These are phyloP conservation scores for Leptopterna dolabrata DNA, from an alignment of 2,888 invertebrate species.

Conservation along the genomic window DNA sequence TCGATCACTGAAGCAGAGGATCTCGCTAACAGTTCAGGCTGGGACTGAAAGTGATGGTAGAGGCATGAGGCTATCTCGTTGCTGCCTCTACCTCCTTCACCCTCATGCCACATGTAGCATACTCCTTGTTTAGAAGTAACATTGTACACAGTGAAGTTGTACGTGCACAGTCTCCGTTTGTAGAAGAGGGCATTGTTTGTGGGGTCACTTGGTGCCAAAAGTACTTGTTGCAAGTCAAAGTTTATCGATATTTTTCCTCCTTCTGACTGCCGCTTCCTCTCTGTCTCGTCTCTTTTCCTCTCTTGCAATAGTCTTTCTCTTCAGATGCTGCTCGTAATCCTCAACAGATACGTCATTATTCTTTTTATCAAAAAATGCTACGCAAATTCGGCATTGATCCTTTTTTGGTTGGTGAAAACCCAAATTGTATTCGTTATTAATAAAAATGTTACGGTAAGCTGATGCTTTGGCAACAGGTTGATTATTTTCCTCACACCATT, in stretches of 20 bases:
- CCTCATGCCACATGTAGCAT: slow-evolving; percentile 60
- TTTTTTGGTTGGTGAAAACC: slow-evolving; percentile 57
- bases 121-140: slow-evolving; percentile 34
- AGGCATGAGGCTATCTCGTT: slow-evolving; percentile 29
- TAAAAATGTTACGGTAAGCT: slow-evolving; percentile 54
- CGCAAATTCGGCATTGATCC: slow-evolving; percentile 57
- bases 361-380: slow-evolving; percentile 28
- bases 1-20: slow-evolving; percentile 63
- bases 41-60: slow-evolving; percentile 57
- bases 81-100: slow-evolving; percentile 60
- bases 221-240: slow-evolving; percentile 43
- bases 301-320: slow-evolving; percentile 30
- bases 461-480: slow-evolving; percentile 10
- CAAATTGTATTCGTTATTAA: slow-evolving; percentile 55
- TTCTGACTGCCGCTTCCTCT: slow-evolving; percentile 35
- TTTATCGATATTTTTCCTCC: slow-evolving; percentile 35
- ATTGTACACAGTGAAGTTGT: slow-evolving; percentile 45
- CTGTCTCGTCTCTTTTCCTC: slow-evolving; percentile 31
- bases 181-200: slow-evolving; percentile 45
- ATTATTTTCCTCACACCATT: slow-evolving; percentile 25
- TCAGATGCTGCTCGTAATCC: slow-evolving; percentile 41
- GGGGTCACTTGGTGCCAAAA: slow-evolving; percentile 42
- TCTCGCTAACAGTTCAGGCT: slow-evolving; percentile 57
- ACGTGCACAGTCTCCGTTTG: slow-evolving; percentile 45
- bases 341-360: slow-evolving; percentile 17